Evolutionary conservation across 2,113 vertebrate genomes (phyloP).

Genomic region (Chaetodon trifascialis): DNA sequence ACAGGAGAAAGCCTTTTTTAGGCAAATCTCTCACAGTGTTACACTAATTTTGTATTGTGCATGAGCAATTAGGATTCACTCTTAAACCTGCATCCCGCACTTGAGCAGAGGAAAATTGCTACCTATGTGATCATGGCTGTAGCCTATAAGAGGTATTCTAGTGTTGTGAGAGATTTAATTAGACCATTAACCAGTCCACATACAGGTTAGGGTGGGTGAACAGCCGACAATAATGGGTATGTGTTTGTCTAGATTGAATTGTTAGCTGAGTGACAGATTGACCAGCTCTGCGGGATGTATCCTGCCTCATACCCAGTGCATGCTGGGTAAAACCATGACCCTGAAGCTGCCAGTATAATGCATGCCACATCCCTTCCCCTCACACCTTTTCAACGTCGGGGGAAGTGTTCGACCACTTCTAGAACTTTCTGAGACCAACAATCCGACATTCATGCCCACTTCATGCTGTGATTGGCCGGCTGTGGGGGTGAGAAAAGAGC

Average conservation of each 20-base stretch:
- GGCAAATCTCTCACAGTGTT: neutral
- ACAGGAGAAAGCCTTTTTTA: neutral
- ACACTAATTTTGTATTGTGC: neutral
- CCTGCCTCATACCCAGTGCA: neutral
- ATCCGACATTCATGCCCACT: neutral
- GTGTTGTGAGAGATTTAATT: constrained; percentile 1
- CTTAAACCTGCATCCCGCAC: constrained; percentile 1
- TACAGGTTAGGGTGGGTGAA: neutral
- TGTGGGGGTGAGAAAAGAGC: neutral
- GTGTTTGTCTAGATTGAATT: neutral
- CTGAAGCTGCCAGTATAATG: neutral
- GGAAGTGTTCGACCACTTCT: too few species aligned
- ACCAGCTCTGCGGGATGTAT: neutral
- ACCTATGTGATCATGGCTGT: constrained; percentile 6
- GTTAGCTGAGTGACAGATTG: neutral
- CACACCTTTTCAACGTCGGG: too few species aligned
- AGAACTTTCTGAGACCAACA: neutral
- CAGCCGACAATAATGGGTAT: neutral
- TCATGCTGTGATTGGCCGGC: neutral
- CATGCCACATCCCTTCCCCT: too few species aligned
- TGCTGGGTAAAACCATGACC: neutral
- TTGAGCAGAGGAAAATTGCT: constrained; percentile 11
- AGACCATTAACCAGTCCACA: neutral
- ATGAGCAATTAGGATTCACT: constrained; percentile 7
- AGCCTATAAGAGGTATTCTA: neutral